These are phyloP conservation scores for Diacarnus erythraeanus DNA, from an alignment of 37 sponge, comb jelly and placozoan genomes.

Conservation along the genomic window DNA sequence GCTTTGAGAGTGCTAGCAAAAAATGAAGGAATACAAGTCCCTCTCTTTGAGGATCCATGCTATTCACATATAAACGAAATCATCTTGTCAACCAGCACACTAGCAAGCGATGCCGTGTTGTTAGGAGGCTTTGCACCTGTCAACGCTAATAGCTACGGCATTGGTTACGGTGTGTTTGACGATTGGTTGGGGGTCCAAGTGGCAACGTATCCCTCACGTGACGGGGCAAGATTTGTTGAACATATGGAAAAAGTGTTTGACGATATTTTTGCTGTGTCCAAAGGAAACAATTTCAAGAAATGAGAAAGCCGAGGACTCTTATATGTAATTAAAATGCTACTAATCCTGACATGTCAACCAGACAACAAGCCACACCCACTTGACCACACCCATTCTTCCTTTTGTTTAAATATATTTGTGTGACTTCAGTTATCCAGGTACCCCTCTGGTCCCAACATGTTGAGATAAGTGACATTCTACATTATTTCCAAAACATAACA, in stretches of 20 bases:
- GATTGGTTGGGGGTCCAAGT: conserved; percentile 50
- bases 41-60: conserved; percentile 80
- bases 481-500: no score
- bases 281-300: not conserved
- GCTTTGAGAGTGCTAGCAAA: conserved; percentile 70
- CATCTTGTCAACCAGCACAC: conserved; percentile 96
- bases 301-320: no score
- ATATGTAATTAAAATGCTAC: no score
- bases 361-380: no score
- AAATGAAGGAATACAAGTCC: conserved; percentile 13
- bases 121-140: conserved; percentile 98
- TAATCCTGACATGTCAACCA: no score
- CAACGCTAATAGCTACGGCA: conserved; percentile 73
- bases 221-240: conserved; percentile 32
- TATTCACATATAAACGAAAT: conserved; percentile 82
- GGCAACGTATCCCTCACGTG: conserved; percentile 68
- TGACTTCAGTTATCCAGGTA: no score
- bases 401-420: no score
- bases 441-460: no score
- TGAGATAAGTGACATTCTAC: no score
- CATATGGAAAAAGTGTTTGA: conserved; percentile 35
- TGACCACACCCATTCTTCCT: no score
- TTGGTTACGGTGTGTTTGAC: conserved; percentile 53
- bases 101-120: conserved; percentile 65
- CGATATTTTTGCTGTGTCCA: conserved; percentile 51